Evolutionary conservation across 2,113 vertebrate genomes (phyloP).

Genomic region (Sitta europaea): DNA sequence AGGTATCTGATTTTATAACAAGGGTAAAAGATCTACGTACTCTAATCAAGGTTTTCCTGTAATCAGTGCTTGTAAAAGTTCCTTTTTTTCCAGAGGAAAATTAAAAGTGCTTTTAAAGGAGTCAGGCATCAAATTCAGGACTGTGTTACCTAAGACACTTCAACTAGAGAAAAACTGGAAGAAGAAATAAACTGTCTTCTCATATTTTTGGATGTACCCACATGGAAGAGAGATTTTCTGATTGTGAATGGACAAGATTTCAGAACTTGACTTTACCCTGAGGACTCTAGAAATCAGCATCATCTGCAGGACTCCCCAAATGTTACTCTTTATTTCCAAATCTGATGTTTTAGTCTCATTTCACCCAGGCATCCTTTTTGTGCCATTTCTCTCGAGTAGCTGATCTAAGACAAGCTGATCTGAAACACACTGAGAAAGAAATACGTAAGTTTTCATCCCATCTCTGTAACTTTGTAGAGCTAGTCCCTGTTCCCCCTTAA

Average conservation of each 20-base stretch:
- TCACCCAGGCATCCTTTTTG: neutral
- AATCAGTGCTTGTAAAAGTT: neutral
- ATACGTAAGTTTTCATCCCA: neutral
- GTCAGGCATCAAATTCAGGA: neutral
- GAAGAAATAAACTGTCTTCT: neutral
- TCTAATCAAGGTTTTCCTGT: neutral
- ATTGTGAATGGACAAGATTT: neutral
- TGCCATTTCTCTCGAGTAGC: fast-evolving
- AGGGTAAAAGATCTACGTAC: neutral
- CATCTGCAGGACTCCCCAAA: fast-evolving
- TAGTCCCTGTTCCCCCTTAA: neutral
- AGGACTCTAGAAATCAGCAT: neutral
- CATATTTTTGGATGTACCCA: neutral
- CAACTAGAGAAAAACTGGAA: neutral
- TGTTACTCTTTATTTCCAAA: neutral
- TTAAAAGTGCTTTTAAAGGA: neutral
- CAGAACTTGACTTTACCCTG: neutral
- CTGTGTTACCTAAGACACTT: neutral
- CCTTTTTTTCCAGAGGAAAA: neutral
- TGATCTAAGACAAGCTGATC: neutral
- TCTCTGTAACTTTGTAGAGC: neutral
- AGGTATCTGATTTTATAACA: neutral
- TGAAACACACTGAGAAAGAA: neutral
- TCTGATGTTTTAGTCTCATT: neutral
- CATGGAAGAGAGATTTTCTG: neutral